Conservation (phyloP, 2,113 vertebrate species). For the Ptychochromis oligacanthus region DNA sequence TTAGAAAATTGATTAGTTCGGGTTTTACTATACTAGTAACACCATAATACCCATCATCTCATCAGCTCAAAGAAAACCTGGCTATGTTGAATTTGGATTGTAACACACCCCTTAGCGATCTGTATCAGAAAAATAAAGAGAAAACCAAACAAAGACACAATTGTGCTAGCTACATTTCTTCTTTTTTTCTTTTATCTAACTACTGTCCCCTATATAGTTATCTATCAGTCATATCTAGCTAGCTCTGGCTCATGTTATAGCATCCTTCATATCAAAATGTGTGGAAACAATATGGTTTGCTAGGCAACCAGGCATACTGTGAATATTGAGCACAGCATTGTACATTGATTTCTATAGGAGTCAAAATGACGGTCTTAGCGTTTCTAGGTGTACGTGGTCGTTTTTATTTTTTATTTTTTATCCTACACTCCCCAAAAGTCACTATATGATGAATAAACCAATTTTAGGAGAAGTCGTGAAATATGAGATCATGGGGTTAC, state of each 20-base stretch:
- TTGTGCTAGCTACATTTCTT: not conserved
- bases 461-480: too few species aligned
- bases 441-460: too few species aligned
- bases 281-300: not conserved
- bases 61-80: not conserved
- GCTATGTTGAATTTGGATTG: not conserved
- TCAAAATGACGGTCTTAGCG: not conserved
- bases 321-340: not conserved
- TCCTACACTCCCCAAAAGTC: too few species aligned
- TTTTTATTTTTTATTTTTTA: accelerated
- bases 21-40: not conserved
- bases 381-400: not conserved
- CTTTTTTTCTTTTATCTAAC: not conserved
- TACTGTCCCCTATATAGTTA: not conserved
- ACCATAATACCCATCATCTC: not conserved
- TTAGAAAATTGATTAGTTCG: not conserved
- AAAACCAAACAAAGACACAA: not conserved
- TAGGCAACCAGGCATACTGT: not conserved
- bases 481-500: too few species aligned
- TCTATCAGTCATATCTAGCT: too few species aligned
- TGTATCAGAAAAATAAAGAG: too few species aligned
- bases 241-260: not conserved
- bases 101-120: too few species aligned
- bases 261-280: too few species aligned
- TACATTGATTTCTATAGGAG: not conserved